Evolutionary conservation across 2,888 invertebrate species (phyloP), one percentile per base, ranked within the genome.

Genomic region (Xestia c-nigrum): DNA sequence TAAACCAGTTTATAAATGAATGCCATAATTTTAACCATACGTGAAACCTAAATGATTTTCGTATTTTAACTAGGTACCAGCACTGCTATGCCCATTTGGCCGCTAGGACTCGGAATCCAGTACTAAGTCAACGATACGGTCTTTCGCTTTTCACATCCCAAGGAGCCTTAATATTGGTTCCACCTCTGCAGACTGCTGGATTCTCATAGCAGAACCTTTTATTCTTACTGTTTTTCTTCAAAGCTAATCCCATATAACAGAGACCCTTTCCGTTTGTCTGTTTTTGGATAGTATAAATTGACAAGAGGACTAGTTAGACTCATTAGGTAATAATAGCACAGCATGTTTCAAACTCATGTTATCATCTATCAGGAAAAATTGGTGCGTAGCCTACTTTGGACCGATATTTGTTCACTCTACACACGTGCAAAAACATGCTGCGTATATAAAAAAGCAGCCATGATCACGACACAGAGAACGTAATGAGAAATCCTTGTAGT

Each of bases 381-480:
- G 6, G 43, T 57, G 5, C 52, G 40, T 66, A 52, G 16, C 55
- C 69, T 65, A 75, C 52, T 70, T 69, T 47, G 31, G 43, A 50
- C n/a, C 47, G 38, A 66, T 68, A 67, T 80, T 64, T 40, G n/a
- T 46, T 10, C 31, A 80, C 14, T 63, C 50, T 5, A 38, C 50
- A 43, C 61, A 78, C 52, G 61, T 47, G 21, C 19, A 38, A 16
- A 24, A 24, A 38, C 83, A 72, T 78, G 78, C 16, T 65, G 21
- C 52, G 78, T 70, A 21, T 80, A 21, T 57, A 3, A 76, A 81
- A 19, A 19, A 59, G 43, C 24, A 63, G 1, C 57, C 66, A 67
- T 76, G 83, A 83, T 83, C 81, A 50, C 82, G 76, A 82, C 76
- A 68, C 68, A 72, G 64, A 72, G 40, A 72, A 64, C 31, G 81